Conservation (phyloP, 2,113 vertebrate species). For the Colistium nudipinnis region DNA sequence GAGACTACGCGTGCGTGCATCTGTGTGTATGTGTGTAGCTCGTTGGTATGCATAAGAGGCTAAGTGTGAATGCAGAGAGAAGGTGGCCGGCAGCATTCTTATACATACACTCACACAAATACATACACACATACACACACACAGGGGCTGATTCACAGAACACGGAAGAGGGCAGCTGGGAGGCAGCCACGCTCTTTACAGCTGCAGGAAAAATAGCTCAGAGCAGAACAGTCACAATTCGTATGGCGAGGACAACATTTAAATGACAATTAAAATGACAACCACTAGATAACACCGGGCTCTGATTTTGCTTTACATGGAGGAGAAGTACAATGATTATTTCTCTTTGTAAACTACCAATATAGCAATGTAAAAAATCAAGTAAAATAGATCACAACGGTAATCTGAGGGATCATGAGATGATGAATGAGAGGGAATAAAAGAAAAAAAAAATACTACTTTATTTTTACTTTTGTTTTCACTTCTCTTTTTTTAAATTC, state of each 20-base stretch:
- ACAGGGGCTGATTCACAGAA: slow-evolving; percentile 58
- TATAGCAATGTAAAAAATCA: too few relatives aligned
- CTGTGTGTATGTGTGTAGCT: slow-evolving; percentile 24
- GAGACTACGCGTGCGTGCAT: slow-evolving; percentile 32
- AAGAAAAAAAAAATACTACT: too few relatives aligned
- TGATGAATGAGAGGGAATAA: too few relatives aligned
- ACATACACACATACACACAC: slow-evolving; percentile 40
- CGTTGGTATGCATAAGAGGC: slow-evolving; percentile 51
- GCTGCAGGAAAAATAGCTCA: slow-evolving; percentile 38
- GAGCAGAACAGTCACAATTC: slow-evolving; percentile 21
- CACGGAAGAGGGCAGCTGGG: slow-evolving; percentile 48
- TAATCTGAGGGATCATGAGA: too few relatives aligned
- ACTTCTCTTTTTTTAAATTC: too few relatives aligned
- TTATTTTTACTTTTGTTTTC: too few relatives aligned
- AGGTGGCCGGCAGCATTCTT: slow-evolving; percentile 22
- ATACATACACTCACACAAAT: slow-evolving; percentile 38
- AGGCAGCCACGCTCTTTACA: slow-evolving; percentile 47
- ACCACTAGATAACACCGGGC: too few relatives aligned
- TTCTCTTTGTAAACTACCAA: too few relatives aligned
- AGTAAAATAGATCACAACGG: too few relatives aligned
- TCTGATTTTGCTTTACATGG: too few relatives aligned
- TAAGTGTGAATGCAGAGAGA: slow-evolving; percentile 53
- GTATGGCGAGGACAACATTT: slow-evolving; percentile 10
- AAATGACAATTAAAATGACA: neutral
- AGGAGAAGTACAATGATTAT: too few relatives aligned